phyloP scores from a whole-genome alignment of 2,113 vertebrate genomes.

The Piaya cayana region DNA sequence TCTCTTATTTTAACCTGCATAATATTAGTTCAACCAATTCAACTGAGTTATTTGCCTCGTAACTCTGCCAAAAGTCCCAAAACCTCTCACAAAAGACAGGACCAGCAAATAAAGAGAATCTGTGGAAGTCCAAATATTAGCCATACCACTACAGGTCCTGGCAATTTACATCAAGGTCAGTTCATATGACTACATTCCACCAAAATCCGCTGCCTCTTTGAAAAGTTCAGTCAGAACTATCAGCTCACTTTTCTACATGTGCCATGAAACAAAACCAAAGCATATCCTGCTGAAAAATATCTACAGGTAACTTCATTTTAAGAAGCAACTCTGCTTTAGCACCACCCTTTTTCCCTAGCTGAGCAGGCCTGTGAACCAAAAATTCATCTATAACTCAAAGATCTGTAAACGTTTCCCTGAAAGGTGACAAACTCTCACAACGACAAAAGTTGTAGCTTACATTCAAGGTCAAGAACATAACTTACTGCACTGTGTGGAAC shows the following conservation, averaged over 20 bases:
- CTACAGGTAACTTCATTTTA: background rate
- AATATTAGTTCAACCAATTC: background rate
- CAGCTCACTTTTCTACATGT: background rate
- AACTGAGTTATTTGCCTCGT: background rate
- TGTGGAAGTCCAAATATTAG: background rate
- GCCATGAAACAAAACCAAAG: background rate
- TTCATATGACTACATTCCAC: background rate
- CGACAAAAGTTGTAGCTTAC: background rate
- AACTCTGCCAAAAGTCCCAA: background rate
- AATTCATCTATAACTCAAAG: background rate
- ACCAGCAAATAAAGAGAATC: background rate
- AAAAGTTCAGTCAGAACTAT: background rate
- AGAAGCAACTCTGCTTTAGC: background rate
- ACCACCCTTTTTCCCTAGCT: background rate
- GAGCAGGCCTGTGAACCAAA: background rate
- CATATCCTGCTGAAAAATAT: background rate
- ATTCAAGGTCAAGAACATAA: accelerated
- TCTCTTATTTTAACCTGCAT: background rate
- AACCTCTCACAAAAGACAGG: background rate
- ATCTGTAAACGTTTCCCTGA: background rate
- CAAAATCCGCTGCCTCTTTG: background rate
- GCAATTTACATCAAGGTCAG: background rate
- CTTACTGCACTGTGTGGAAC: background rate
- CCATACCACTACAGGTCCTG: background rate
- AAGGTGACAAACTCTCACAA: background rate